phyloP scores from a whole-genome alignment of 2,888 invertebrate species.

The Megalurothrips usitatus region DNA sequence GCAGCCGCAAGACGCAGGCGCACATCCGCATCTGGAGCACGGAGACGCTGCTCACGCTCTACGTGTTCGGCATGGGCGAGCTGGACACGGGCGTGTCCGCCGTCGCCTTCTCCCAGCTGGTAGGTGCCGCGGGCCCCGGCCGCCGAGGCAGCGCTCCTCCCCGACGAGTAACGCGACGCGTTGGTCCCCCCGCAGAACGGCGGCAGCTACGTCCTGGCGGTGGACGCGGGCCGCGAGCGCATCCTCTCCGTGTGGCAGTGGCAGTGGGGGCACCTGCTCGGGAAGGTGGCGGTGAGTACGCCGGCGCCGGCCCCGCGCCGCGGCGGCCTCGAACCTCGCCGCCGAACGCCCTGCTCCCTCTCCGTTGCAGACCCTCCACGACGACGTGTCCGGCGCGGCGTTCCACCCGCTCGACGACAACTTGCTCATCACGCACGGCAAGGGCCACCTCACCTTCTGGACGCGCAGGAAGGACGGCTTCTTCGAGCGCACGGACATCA shows the following conservation, averaged over 20 bases:
- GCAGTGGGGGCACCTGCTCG: constrained; percentile 89
- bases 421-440: constrained; percentile 84
- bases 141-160: not conserved
- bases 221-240: constrained; percentile 84
- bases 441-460: constrained; percentile 90
- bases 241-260: constrained; percentile 92
- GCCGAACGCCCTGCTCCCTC: not conserved
- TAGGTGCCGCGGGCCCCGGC: constrained; percentile 42
- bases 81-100: constrained; percentile 82
- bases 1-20: constrained; percentile 78
- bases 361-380: constrained; percentile 72
- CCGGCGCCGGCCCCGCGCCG: too few species aligned
- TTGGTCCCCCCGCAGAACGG: constrained; percentile 68
- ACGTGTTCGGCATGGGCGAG: constrained; percentile 88
- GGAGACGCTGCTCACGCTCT: constrained; percentile 78
- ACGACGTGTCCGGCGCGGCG: constrained; percentile 79
- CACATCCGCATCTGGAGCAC: constrained; percentile 92
- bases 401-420: constrained; percentile 91
- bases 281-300: constrained; percentile 84
- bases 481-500: constrained; percentile 83
- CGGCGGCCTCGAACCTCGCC: too few species aligned
- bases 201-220: constrained; percentile 82
- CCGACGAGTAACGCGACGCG: too few species aligned
- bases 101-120: constrained; percentile 83
- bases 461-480: constrained; percentile 85